A percentile compares a stretch with the other conserved stretches of the same genome.
These are phyloP conservation scores for Hoplodrina ambigua DNA, from an alignment of 2,888 invertebrate genomes.

Conservation along the genomic window DNA sequence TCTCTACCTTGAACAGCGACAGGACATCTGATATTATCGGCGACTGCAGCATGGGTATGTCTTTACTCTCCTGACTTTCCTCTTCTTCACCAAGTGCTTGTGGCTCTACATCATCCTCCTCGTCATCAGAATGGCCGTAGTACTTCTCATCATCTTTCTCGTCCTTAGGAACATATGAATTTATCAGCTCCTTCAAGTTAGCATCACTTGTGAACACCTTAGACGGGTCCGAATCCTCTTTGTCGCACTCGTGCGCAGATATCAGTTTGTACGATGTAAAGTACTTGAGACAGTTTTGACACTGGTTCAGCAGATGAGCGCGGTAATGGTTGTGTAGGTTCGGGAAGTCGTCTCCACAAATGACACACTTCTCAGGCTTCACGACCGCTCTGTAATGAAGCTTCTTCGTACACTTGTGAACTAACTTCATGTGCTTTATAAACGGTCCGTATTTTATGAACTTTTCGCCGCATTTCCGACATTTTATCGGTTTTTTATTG, in stretches of 20 bases:
- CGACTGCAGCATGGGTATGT: conserved; percentile 68
- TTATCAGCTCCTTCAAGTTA: conserved; percentile 77
- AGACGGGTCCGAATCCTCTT: conserved; percentile 79
- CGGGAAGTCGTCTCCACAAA: conserved; percentile 91
- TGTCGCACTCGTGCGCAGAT: conserved; percentile 79
- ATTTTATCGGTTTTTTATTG: conserved; percentile 84
- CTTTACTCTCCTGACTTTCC: conserved; percentile 54
- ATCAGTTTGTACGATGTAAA: conserved; percentile 82
- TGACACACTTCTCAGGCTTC: conserved; percentile 90
- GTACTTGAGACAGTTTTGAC: conserved; percentile 85
- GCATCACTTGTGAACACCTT: conserved; percentile 83
- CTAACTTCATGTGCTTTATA: conserved; percentile 82
- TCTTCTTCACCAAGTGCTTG: conserved; percentile 57
- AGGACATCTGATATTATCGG: conserved; percentile 86
- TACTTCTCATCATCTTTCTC: conserved; percentile 84
- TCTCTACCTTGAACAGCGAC: conserved; percentile 78
- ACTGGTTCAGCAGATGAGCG: conserved; percentile 90
- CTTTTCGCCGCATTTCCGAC: conserved; percentile 83
- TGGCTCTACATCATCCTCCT: conserved; percentile 63
- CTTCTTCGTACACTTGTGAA: conserved; percentile 82
- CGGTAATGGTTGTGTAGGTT: conserved; percentile 91
- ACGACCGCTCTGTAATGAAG: conserved; percentile 84
- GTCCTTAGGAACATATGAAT: conserved; percentile 82
- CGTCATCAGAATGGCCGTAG: conserved; percentile 81
- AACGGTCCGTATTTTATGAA: conserved; percentile 87